Percentiles rank a stretch among this genome's conserved stretches.
Conservation (phyloP, 2,113 vertebrate genomes). For the Vidua macroura region DNA sequence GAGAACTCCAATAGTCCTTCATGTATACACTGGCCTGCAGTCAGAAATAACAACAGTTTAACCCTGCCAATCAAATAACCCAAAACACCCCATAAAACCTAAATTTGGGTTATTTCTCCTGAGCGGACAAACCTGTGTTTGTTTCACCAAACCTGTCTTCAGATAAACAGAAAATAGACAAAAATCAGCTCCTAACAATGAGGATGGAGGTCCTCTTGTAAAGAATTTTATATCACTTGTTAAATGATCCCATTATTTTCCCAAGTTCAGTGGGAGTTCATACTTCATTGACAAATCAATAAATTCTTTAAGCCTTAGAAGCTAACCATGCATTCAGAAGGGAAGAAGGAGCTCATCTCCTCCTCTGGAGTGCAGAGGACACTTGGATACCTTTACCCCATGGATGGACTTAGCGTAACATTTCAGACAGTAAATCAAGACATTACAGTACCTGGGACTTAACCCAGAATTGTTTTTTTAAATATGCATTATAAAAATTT, state of each 20-base stretch:
- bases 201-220: background rate
- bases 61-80: background rate
- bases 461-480: background rate
- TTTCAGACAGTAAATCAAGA: background rate
- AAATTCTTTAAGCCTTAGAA: background rate
- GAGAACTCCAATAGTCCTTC: background rate
- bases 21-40: background rate
- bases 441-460: background rate
- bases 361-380: background rate
- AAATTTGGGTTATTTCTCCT: background rate
- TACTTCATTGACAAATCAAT: background rate
- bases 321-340: background rate
- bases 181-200: background rate
- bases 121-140: background rate
- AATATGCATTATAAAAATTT: background rate
- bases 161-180: background rate
- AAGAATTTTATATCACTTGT: background rate
- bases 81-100: background rate
- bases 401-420: background rate
- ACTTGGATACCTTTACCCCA: background rate
- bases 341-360: background rate
- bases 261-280: slow-evolving; percentile 11
- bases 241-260: background rate
- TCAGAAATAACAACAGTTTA: background rate
- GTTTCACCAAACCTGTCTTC: background rate